Evolutionary conservation across 2,888 invertebrate species (phyloP), one percentile per base, ranked within the genome.

Genomic region (Aspidapion aeneum): DNA sequence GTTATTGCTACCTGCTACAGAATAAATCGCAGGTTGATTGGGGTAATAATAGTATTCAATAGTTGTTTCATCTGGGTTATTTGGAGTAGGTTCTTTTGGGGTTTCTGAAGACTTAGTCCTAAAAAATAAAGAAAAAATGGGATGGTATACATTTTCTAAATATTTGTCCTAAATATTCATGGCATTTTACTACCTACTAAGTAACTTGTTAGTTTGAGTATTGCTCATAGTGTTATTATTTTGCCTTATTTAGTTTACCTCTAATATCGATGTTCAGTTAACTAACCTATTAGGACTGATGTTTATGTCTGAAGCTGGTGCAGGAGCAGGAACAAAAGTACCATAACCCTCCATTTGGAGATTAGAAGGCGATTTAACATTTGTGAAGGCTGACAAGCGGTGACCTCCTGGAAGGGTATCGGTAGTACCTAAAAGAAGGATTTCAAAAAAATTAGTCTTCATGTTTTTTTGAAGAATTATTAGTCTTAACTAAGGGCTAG

Each of bases 1-100:
- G 80, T 90, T 89, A 79, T 90, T 89, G 69, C 83, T 85, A 56
- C 90, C 90, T 57, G 90, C 90, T 18, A 90, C 88, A 1, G 90
- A 90, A 75, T 90, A 90, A 75, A 90, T 90, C 49, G 89, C 89
- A 18, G 87, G 85, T 74, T 89, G 84, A 50, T 66, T 63, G 3
- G 56, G 60, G 21, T 62, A 66, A 19, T 60, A 20, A 18, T 58
- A 66, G n/a, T 19, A 52, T 18, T 61, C 21, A 48, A 55, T 61
- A n/a, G 21, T 5, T 70, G 68, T 74, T 54, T 79, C 79, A 62
- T 79, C 78, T 63, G 78, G 79, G 9, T 76, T 71, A 68, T 81
- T 81, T 35, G 12, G 12, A 12, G 35, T 12, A 7, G 35, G 5
- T 7, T 12, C 35, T 35, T 35, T 35, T 7, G 35, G 35, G 12